Conservation (phyloP, 2,888 invertebrate species). For the Bombylius discolor region DNA sequence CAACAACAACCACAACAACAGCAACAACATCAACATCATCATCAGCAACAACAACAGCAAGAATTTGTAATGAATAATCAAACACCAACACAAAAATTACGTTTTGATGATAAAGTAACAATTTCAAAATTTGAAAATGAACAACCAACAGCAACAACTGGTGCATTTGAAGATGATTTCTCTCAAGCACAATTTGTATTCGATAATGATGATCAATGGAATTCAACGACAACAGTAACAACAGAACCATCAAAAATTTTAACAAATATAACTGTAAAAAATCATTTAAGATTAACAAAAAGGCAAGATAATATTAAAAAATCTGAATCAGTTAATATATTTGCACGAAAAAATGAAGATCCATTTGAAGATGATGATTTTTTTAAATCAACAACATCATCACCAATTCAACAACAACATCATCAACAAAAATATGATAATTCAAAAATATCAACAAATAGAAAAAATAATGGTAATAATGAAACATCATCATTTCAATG, state of each 20-base stretch:
- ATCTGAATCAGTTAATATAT: slow-evolving; percentile 82
- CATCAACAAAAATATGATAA: no score
- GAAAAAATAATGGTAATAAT: slow-evolving; percentile 1
- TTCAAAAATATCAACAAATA: slow-evolving; percentile 5
- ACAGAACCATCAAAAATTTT: slow-evolving; percentile 15
- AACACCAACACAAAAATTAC: slow-evolving; percentile 30
- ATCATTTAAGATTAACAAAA: slow-evolving; percentile 13
- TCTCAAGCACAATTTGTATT: slow-evolving; percentile 37
- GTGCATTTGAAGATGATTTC: slow-evolving; percentile 45
- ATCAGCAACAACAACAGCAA: slow-evolving; percentile 15
- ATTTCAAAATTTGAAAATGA: slow-evolving; percentile 34
- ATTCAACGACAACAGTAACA: slow-evolving; percentile 1
- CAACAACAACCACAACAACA: slow-evolving; percentile 4
- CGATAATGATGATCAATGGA: slow-evolving; percentile 33
- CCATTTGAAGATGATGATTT: slow-evolving; percentile 85
- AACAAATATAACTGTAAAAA: slow-evolving; percentile 1
- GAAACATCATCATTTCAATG: slow-evolving; percentile 21
- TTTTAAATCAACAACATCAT: slow-evolving; percentile 42
- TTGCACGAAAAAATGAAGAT: slow-evolving; percentile 73
- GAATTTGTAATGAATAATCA: slow-evolving; percentile 5
- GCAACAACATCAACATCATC: slow-evolving; percentile 5
- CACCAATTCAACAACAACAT: slow-evolving; percentile 8
- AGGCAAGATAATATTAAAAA: slow-evolving; percentile 61
- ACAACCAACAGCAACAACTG: slow-evolving; percentile 11
- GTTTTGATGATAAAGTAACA: slow-evolving; percentile 62